Evolutionary conservation across 2,113 vertebrate species (phyloP).

Genomic region (Petrocephalus zakoni): DNA sequence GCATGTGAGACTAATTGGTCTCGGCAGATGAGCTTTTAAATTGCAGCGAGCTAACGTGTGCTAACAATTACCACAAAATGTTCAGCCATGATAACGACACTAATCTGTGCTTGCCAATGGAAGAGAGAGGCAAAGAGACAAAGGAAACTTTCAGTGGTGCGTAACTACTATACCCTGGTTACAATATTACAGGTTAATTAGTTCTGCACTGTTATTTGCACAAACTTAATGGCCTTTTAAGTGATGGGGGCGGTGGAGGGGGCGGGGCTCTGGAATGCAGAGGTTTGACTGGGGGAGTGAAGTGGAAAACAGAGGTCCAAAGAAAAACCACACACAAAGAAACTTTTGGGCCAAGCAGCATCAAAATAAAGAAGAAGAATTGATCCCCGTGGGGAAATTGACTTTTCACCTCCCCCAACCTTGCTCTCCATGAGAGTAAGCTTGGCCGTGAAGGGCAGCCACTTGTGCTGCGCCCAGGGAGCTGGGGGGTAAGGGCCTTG

Average conservation of each 20-base stretch:
- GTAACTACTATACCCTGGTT: not conserved
- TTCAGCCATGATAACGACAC: conserved; percentile 7
- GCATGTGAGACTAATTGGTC: conserved; percentile 26
- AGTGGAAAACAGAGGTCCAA: not conserved
- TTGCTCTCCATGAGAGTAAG: no score
- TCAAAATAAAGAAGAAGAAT: not conserved
- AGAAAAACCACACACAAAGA: not conserved
- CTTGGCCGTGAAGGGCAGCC: no score
- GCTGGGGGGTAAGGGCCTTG: no score
- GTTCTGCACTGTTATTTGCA: conserved; percentile 11
- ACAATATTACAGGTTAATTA: conserved; percentile 22
- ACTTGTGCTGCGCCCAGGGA: no score
- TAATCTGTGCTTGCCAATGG: conserved; percentile 1
- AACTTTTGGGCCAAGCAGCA: not conserved
- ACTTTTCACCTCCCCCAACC: no score
- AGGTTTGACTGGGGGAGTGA: not conserved
- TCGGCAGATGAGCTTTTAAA: not conserved
- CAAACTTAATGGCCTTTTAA: conserved; percentile 2
- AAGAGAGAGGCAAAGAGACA: not conserved
- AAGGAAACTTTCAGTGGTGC: conserved; percentile 2
- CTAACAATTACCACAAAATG: not conserved
- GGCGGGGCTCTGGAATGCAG: not conserved
- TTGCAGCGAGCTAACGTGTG: not conserved
- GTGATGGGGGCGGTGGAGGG: not conserved
- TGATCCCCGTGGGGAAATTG: no score